Conservation (phyloP, 2,888 invertebrate species). For the Parelbella ahira region DNA sequence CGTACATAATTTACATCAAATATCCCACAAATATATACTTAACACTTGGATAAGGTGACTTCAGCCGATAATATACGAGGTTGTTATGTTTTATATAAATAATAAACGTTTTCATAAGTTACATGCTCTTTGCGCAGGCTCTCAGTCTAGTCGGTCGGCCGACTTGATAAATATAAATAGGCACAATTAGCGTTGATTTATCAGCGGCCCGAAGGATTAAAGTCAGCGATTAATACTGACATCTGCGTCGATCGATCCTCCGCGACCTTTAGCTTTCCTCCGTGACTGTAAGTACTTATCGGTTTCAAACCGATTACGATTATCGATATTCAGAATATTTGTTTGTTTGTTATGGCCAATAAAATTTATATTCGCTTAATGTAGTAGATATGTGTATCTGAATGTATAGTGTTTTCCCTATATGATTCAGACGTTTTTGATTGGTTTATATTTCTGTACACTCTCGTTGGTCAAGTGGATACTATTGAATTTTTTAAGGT, state of each 20-base stretch:
- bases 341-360: constrained; percentile 5
- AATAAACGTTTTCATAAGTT: too few species aligned
- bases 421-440: too few species aligned
- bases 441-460: too few species aligned
- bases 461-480: too few species aligned
- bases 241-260: constrained; percentile 70
- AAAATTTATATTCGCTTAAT: not conserved
- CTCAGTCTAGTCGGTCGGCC: constrained; percentile 38
- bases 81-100: too few species aligned
- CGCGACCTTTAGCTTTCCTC: constrained; percentile 68
- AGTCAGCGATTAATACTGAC: constrained; percentile 71
- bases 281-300: constrained; percentile 63
- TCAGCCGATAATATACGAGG: too few species aligned
- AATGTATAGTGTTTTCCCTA: not conserved
- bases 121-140: constrained; percentile 1
- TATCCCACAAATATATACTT: too few species aligned
- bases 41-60: too few species aligned
- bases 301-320: constrained; percentile 18
- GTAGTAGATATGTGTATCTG: not conserved
- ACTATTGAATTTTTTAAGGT: too few species aligned
- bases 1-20: too few species aligned
- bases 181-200: constrained; percentile 70
- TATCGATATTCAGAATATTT: constrained; percentile 14
- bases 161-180: constrained; percentile 73
- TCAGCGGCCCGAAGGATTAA: constrained; percentile 64